These are phyloP conservation scores for Austrofundulus limnaeus DNA, from an alignment of 2,113 vertebrate genomes.

Conservation along the genomic window DNA sequence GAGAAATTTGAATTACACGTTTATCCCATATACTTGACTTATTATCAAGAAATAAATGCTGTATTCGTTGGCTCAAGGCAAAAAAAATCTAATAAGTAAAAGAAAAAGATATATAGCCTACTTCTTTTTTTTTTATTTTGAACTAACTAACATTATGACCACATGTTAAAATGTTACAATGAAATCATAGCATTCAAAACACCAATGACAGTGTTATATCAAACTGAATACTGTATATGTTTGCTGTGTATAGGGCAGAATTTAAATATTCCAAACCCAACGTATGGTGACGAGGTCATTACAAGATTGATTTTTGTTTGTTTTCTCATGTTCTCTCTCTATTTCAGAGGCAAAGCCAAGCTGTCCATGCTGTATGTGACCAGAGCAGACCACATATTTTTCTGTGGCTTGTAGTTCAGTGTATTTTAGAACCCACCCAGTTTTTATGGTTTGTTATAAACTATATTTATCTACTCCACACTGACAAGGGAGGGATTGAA, in stretches of 20 bases:
- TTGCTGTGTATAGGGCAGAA: slow-evolving; percentile 52
- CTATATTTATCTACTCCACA: slow-evolving; percentile 87
- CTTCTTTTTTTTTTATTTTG: no score
- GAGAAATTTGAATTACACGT: no score
- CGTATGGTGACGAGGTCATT: slow-evolving; percentile 79
- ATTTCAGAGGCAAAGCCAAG: slow-evolving; percentile 84
- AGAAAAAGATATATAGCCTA: no score
- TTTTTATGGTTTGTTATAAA: slow-evolving; percentile 88
- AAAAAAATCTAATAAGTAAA: no score
- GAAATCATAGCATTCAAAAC: no score
- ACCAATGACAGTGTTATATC: neutral
- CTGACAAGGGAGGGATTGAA: slow-evolving; percentile 88
- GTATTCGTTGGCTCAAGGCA: no score
- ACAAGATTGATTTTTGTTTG: slow-evolving; percentile 80
- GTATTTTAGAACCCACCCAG: slow-evolving; percentile 86
- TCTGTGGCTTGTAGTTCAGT: slow-evolving; percentile 87
- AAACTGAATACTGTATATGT: slow-evolving; percentile 30
- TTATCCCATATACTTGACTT: no score
- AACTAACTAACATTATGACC: no score
- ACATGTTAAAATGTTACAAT: no score
- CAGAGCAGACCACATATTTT: slow-evolving; percentile 78
- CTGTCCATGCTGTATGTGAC: slow-evolving; percentile 82
- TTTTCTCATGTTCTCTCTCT: slow-evolving; percentile 80
- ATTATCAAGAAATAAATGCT: no score
- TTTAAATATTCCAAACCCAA: slow-evolving; percentile 75